These are phyloP conservation scores for Hyphantria cunea DNA, from an alignment of 1,140 invertebrate species.

Conservation along the genomic window DNA sequence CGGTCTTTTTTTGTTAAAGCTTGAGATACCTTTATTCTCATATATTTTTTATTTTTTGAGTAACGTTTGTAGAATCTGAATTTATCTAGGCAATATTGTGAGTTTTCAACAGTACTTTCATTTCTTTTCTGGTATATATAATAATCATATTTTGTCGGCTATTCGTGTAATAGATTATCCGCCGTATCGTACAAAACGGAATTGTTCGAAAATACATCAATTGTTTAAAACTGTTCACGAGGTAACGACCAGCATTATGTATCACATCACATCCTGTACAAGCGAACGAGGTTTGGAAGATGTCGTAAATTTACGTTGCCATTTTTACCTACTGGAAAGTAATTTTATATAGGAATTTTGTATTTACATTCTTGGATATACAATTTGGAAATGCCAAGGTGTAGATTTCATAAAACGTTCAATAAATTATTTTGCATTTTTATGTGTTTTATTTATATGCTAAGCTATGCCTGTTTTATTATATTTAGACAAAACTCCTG, in stretches of 20 bases:
- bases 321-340: too few relatives aligned
- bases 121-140: too few relatives aligned
- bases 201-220: constrained; percentile 17
- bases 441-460: constrained; percentile 1
- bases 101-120: too few relatives aligned
- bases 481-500: not conserved
- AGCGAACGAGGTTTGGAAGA: constrained; percentile 14
- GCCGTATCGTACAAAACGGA: not conserved
- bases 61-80: too few relatives aligned
- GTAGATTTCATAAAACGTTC: constrained; percentile 7
- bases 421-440: constrained; percentile 21
- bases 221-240: constrained; percentile 8
- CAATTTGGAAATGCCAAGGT: not conserved
- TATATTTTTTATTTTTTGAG: too few relatives aligned
- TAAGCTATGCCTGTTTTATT: too few relatives aligned
- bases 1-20: too few relatives aligned
- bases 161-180: too few relatives aligned
- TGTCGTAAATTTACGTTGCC: constrained; percentile 5
- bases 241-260: constrained; percentile 2
- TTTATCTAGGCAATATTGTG: not conserved
- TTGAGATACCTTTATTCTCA: too few relatives aligned
- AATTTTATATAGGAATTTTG: too few relatives aligned
- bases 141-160: too few relatives aligned
- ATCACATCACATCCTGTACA: constrained; percentile 13
- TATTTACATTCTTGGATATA: too few relatives aligned